Base-by-base conservation (phyloP, 2,113 vertebrate genomes). In the Thalassoma bifasciatum region DNA sequence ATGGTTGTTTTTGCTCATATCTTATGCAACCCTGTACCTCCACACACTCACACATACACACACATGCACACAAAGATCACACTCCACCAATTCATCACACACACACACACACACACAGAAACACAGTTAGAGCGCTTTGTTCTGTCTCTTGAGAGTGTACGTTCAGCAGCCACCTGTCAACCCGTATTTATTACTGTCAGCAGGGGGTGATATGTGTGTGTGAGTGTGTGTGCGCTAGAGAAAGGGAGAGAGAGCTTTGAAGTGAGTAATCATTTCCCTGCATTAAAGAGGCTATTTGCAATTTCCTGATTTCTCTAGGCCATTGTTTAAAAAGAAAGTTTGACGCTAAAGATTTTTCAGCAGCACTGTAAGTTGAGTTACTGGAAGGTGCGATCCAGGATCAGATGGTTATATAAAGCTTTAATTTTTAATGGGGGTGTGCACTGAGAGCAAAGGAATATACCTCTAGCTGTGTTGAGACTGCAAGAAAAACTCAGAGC, bases 111-210 rank as follows among this genome's bases (percentile, higher is more conserved):
- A 51, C 38, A 58, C 52, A 50, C 46, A 44, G 46, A 38, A 34
- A 49, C 24, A 10, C n/a, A 40, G 23, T 53, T 52, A 75, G 74
- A 85, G 84, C 75, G 74, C 81, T 87, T 82, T 89, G 71, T 83
- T 85, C 70, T 68, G 59, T 79, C 85, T 80, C 83, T 14, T 54
- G 71, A 69, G 75, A 82, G 69, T 60, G 77, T 61, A 52, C 77
- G 84, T 89, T 86, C 78, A 86, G 86, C 72, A 85, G 79, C 72
- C 82, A 78, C 84, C 82, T 85, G 89, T 73, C 82, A 88, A 66
- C 53, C 24, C 51, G 72, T 71, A 84, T 83, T 77, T 79, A 75
- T 83, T 84, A 70, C 72, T 83, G 54, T 78, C 70, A 70, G 69
- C 26, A 49, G 70, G 68, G 65, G 42, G 36, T 44, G 13, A 8